A percentile compares a stretch with the other conserved stretches of the same genome.
Conservation (phyloP, 2,113 vertebrate genomes). For the Pelecanoides urinatrix region DNA sequence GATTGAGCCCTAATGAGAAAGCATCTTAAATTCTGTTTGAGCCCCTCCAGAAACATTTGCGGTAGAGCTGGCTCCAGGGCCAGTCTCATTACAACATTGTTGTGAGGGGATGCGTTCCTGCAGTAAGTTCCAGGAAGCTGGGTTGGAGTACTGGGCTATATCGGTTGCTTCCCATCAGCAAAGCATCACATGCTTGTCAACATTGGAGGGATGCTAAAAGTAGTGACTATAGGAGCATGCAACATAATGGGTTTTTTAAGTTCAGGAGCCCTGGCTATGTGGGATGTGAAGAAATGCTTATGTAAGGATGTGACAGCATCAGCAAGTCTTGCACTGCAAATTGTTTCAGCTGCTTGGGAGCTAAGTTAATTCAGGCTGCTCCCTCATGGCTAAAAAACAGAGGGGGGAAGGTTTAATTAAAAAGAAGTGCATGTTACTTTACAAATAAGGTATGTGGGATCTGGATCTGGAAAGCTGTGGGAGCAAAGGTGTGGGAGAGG, state of each 20-base stretch:
- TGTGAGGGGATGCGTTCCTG: background rate
- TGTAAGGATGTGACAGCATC: constrained; percentile 38
- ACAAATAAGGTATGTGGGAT: background rate
- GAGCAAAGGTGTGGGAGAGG: background rate
- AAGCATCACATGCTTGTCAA: constrained; percentile 33
- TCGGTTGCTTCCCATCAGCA: background rate
- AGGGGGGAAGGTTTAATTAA: background rate
- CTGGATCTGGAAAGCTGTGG: background rate
- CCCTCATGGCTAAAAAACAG: background rate
- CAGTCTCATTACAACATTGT: background rate
- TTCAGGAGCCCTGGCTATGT: constrained; percentile 26
- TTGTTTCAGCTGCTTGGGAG: constrained; percentile 27
- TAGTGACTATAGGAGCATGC: background rate
- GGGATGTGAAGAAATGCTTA: constrained; percentile 54
- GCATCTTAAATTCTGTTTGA: background rate
- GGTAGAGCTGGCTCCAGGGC: background rate
- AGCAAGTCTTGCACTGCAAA: constrained; percentile 8
- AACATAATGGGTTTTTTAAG: background rate
- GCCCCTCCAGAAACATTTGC: background rate
- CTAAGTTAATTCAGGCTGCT: constrained; percentile 7
- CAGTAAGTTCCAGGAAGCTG: background rate
- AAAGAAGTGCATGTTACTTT: background rate
- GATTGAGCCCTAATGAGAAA: background rate
- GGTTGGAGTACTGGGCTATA: background rate
- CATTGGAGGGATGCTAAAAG: constrained; percentile 29